Base-by-base conservation (phyloP, 2,888 invertebrate genomes). In the Cylloceria caligata region DNA sequence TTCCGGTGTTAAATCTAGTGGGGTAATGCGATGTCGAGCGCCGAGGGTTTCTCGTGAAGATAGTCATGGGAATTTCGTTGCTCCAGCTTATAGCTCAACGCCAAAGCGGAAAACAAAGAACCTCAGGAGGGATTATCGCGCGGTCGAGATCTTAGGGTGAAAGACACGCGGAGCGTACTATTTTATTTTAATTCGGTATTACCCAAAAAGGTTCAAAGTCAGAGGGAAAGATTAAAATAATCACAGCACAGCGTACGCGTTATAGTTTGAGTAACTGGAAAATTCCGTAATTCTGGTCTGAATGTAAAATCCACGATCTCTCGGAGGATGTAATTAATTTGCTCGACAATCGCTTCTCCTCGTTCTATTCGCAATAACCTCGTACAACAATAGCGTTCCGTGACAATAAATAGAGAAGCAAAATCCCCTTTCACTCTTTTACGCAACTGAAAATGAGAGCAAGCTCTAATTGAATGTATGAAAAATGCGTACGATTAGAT, bases 1-100 rank as follows among this genome's bases (percentile, higher is more conserved):
- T 84, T 84, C 84, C 84, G 84, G 73, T 84, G 55, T 45, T 39
- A 16, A 39, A 76, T 57, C 36, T 47, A 73, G 27, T 34, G 49
- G 39, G 36, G 16, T 30, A 13, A 47, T 34, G 34, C n/a, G 49
- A 30, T n/a, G 21, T 36, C 45, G 34, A 49, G n/a, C 27, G 39
- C 19, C 47, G 68, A 68, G 79, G 79, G 79, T 76, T 82, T 76
- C 82, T 79, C 72, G 55, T 45, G 71, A 55, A 55, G 71, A 71
- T 68, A 72, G 71, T 82, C 82, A 82, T 79, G 82, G 82, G 82
- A 79, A 82, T 79, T 82, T 82, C 30, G 30, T 73, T 75, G 71
- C 30, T 42, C 45, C 68, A 71, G 65, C 67, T 75, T 60, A 67
- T 65, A 39, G 64, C 68, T 42, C 16, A 64, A 0, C 62, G 42